These are phyloP conservation scores for Standfussiana lucernea DNA, from an alignment of 2,888 invertebrate species.

Conservation along the genomic window DNA sequence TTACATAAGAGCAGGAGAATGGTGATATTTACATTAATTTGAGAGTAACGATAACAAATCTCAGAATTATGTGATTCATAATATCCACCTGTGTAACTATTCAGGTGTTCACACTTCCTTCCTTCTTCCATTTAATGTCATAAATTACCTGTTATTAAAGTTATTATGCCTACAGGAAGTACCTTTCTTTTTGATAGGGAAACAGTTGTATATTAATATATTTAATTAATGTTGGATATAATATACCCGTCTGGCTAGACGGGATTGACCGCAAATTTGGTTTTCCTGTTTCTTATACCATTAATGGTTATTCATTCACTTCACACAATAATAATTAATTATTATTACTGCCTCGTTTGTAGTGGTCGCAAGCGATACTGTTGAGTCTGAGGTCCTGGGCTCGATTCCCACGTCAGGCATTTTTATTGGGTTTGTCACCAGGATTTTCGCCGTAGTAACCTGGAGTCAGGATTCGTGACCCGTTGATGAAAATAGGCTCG, in stretches of 20 bases:
- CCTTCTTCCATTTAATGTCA: not conserved
- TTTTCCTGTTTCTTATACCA: constrained; percentile 41
- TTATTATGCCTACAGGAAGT: constrained; percentile 20
- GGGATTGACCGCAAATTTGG: constrained; percentile 29
- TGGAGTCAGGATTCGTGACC: not conserved
- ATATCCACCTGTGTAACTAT: not conserved
- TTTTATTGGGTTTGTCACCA: not conserved
- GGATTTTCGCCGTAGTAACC: not conserved
- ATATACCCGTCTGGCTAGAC: not conserved
- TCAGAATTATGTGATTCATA: not conserved
- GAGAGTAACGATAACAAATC: not conserved
- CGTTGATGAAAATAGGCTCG: not conserved
- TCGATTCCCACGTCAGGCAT: not conserved
- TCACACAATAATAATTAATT: not conserved
- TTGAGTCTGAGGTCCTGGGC: not conserved
- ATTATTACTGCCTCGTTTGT: not conserved
- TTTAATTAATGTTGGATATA: not conserved
- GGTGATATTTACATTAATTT: not conserved
- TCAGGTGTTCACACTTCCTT: constrained; percentile 17
- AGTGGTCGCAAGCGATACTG: not conserved
- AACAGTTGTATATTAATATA: constrained; percentile 1
- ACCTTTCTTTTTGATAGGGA: constrained; percentile 9
- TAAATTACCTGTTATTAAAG: constrained; percentile 28
- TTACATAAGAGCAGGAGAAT: no score
- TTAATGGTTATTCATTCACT: constrained; percentile 14